Conservation (phyloP, 1,140 invertebrate genomes). For the Lasaia peninsularis region DNA sequence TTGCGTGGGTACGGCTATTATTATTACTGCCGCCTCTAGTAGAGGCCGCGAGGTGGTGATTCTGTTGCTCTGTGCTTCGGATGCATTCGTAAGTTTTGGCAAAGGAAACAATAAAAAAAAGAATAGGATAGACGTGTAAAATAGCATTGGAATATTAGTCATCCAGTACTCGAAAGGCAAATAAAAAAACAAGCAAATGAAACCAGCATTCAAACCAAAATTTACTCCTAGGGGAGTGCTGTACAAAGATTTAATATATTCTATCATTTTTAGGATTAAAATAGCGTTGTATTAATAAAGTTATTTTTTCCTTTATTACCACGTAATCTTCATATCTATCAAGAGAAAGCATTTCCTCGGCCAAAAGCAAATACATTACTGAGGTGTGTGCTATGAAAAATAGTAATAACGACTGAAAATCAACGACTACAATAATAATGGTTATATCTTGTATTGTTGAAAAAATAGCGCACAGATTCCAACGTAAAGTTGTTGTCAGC, state of each 20-base stretch:
- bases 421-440: neutral
- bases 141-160: conserved; percentile 42
- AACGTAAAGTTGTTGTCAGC: neutral
- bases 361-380: neutral
- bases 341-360: neutral
- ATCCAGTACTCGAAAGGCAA: conserved; percentile 50
- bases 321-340: neutral
- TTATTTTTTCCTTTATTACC: neutral
- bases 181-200: conserved; percentile 53
- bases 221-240: conserved; percentile 56
- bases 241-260: conserved; percentile 48
- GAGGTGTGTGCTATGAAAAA: conserved; percentile 1
- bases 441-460: neutral
- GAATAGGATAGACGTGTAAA: conserved; percentile 54
- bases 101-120: conserved; percentile 62
- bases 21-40: too few species aligned
- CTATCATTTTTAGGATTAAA: conserved; percentile 35
- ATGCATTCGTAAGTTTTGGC: conserved; percentile 50
- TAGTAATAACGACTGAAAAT: neutral
- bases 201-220: conserved; percentile 51
- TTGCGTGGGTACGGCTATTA: too few species aligned
- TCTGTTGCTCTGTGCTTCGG: too few species aligned
- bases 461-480: neutral
- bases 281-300: conserved; percentile 38
- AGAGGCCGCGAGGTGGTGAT: too few species aligned